phyloP scores from a whole-genome alignment of 2,113 vertebrate species.

The Phaethornis superciliosus region DNA sequence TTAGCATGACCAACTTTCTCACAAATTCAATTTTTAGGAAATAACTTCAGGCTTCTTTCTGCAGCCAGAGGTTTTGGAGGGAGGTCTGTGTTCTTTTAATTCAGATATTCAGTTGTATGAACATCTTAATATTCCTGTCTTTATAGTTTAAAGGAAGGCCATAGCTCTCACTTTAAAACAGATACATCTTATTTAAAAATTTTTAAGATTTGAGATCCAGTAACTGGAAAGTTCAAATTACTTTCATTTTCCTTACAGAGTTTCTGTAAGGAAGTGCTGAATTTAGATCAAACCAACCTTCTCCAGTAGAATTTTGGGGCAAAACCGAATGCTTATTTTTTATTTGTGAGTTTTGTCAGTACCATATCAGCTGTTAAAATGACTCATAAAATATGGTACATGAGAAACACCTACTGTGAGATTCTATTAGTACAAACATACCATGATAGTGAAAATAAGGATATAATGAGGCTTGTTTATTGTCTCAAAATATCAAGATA shows the following conservation, averaged over 20 bases:
- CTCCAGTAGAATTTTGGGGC: background rate
- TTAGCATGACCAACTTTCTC: background rate
- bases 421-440: conserved; percentile 17
- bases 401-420: conserved; percentile 17
- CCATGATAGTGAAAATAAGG: background rate
- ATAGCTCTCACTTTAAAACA: background rate
- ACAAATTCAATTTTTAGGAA: background rate
- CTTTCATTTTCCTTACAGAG: background rate
- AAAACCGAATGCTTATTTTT: background rate
- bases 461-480: background rate
- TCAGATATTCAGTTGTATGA: background rate
- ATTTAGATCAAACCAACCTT: background rate
- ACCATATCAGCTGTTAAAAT: conserved; percentile 7
- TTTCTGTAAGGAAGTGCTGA: background rate
- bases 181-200: background rate
- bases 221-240: background rate
- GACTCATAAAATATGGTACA: background rate
- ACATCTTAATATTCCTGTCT: background rate
- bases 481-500: background rate
- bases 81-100: background rate
- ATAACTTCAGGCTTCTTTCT: background rate
- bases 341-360: conserved; percentile 3
- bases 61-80: background rate
- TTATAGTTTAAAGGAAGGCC: background rate
- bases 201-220: background rate